These are phyloP conservation scores for Hirtodrosophila duncani DNA, from an alignment of 2,888 invertebrate genomes.

Conservation along the genomic window DNA sequence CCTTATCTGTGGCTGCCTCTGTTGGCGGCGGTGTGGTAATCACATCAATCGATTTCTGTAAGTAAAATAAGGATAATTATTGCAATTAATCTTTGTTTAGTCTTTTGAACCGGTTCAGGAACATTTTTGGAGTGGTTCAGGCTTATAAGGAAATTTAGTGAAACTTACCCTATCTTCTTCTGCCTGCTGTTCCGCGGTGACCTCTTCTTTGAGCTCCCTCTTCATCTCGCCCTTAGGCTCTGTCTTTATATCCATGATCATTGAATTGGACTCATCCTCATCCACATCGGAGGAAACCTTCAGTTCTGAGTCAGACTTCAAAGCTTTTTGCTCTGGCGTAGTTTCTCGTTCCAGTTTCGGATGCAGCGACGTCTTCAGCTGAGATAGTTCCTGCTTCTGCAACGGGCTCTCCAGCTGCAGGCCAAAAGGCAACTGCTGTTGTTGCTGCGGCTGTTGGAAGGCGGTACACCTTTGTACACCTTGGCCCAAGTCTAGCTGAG, in stretches of 20 bases:
- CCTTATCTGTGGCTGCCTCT: conserved; percentile 31
- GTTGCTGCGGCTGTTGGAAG: conserved; percentile 54
- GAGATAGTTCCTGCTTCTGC: conserved; percentile 10
- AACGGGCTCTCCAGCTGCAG: conserved; percentile 29
- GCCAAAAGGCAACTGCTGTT: conserved; percentile 54
- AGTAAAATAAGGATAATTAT: not conserved
- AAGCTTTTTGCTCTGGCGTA: conserved; percentile 29
- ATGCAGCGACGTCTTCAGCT: not conserved
- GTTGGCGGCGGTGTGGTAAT: conserved; percentile 71
- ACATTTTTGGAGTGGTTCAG: not conserved
- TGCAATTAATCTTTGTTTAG: not conserved
- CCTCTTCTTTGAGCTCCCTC: conserved; percentile 14
- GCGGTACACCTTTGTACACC: conserved; percentile 68
- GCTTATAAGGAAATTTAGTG: not conserved
- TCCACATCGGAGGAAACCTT: conserved; percentile 36
- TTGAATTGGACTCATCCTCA: not conserved
- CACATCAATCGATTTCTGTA: conserved; percentile 76
- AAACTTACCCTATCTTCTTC: conserved; percentile 75
- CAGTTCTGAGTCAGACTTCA: conserved; percentile 36
- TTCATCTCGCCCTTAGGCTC: conserved; percentile 15
- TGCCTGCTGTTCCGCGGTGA: conserved; percentile 31
- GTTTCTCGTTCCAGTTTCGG: conserved; percentile 16
- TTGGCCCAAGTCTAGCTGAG: conserved; percentile 80
- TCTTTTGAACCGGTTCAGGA: too few relatives aligned
- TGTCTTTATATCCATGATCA: not conserved